Evolutionary conservation across 2,113 vertebrate genomes (phyloP).

Genomic region (Aegithalos caudatus): DNA sequence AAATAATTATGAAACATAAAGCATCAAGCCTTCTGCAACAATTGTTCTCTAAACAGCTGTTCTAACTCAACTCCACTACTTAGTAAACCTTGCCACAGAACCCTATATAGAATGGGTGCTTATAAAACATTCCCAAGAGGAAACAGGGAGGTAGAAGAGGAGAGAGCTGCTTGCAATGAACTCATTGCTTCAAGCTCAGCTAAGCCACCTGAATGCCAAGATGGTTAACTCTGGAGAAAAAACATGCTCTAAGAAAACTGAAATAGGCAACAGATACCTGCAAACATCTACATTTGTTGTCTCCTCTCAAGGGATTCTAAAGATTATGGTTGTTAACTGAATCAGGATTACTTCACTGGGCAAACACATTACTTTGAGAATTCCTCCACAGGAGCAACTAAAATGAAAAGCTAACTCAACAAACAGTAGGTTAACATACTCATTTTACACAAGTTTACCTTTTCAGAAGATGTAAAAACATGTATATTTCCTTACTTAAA

Average conservation of each 20-base stretch:
- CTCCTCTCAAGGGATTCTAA: background rate
- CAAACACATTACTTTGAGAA: background rate
- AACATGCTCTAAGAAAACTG: background rate
- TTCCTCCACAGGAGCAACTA: background rate
- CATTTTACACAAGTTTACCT: background rate
- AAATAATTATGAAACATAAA: background rate
- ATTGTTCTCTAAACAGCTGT: background rate
- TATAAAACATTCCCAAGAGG: background rate
- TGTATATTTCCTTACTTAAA: background rate
- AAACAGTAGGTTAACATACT: background rate
- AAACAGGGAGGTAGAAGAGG: background rate
- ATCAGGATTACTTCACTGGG: background rate
- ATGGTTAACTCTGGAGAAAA: background rate
- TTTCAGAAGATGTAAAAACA: background rate
- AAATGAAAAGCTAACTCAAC: background rate
- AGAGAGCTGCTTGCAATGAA: background rate
- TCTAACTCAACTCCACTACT: background rate
- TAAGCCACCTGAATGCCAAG: background rate
- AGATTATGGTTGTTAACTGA: background rate
- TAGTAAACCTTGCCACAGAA: background rate
- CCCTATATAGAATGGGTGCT: background rate
- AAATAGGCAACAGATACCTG: background rate
- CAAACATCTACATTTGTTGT: background rate
- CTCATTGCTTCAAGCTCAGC: background rate
- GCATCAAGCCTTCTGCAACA: background rate